Evolutionary conservation across 2,888 invertebrate species (phyloP).

Genomic region (Sesia bembeciformis): DNA sequence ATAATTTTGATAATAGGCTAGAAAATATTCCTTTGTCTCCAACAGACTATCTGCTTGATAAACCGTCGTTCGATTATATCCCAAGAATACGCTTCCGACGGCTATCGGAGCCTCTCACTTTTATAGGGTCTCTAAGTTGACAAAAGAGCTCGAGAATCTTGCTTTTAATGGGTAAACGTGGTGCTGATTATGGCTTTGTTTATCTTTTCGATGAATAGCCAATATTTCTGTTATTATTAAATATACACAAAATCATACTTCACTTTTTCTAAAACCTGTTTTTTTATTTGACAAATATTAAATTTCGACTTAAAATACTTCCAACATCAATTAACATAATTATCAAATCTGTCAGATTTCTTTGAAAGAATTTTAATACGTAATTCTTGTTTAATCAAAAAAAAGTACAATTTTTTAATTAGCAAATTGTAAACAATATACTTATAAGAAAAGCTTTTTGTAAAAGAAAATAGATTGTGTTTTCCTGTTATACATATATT

Average conservation of each 20-base stretch:
- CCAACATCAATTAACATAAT: no score
- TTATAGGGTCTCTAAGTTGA: conserved; percentile 48
- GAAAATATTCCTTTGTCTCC: conserved; percentile 69
- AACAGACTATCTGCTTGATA: conserved; percentile 49
- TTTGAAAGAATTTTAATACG: no score
- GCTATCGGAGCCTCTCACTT: conserved; percentile 23
- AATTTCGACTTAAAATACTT: no score
- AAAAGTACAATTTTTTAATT: no score
- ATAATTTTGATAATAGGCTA: conserved; percentile 72
- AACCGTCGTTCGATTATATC: conserved; percentile 54
- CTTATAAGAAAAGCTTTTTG: no score
- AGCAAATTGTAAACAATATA: no score
- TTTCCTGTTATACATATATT: no score
- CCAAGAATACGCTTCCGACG: conserved; percentile 14
- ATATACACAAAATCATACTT: neutral
- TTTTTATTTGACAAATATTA: neutral
- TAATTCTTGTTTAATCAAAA: no score
- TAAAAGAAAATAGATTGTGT: no score
- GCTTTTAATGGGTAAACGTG: conserved; percentile 31
- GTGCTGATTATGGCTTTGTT: conserved; percentile 24
- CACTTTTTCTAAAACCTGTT: neutral
- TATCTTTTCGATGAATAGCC: neutral
- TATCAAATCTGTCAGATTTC: no score
- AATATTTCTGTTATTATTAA: no score
- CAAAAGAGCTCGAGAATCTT: conserved; percentile 29